phyloP scores from a whole-genome alignment of 2,797 vertebrate species.

The Acipenser oxyrinchus region DNA sequence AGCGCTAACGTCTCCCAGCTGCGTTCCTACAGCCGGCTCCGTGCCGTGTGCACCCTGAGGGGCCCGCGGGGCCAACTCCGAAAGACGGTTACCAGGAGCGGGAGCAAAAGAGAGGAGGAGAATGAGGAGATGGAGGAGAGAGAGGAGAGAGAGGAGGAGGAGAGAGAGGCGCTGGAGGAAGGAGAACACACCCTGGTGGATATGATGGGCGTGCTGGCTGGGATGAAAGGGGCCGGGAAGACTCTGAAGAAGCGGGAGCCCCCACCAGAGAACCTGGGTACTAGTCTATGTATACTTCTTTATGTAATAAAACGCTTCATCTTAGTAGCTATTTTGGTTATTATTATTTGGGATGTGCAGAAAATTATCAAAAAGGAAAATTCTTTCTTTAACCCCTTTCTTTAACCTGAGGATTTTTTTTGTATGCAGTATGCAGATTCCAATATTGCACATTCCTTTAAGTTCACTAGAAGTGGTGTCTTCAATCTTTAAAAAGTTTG shows the following conservation, averaged over 20 bases:
- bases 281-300: slow-evolving; percentile 66
- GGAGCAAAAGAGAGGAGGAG: slow-evolving; percentile 46
- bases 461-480: too few species aligned
- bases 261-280: slow-evolving; percentile 63
- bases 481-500: too few species aligned
- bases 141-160: slow-evolving; percentile 36
- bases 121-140: slow-evolving; percentile 47
- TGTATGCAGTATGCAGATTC: too few species aligned
- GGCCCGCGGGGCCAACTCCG: too few species aligned
- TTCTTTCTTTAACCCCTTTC: neutral
- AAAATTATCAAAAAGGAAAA: slow-evolving; percentile 54
- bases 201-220: slow-evolving; percentile 89
- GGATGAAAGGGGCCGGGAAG: slow-evolving; percentile 61
- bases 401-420: neutral
- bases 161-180: slow-evolving; percentile 62
- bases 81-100: slow-evolving; percentile 43
- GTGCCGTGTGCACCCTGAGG: slow-evolving; percentile 67
- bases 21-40: slow-evolving; percentile 80
- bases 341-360: slow-evolving; percentile 67
- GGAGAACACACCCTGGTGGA: slow-evolving; percentile 80
- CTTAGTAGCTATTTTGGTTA: slow-evolving; percentile 51
- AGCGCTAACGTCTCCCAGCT: slow-evolving; percentile 79
- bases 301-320: slow-evolving; percentile 60
- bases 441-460: too few species aligned
- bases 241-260: slow-evolving; percentile 62